phyloP scores from a whole-genome alignment of 1,140 invertebrate species.

The Drosophila equinoxialis region DNA sequence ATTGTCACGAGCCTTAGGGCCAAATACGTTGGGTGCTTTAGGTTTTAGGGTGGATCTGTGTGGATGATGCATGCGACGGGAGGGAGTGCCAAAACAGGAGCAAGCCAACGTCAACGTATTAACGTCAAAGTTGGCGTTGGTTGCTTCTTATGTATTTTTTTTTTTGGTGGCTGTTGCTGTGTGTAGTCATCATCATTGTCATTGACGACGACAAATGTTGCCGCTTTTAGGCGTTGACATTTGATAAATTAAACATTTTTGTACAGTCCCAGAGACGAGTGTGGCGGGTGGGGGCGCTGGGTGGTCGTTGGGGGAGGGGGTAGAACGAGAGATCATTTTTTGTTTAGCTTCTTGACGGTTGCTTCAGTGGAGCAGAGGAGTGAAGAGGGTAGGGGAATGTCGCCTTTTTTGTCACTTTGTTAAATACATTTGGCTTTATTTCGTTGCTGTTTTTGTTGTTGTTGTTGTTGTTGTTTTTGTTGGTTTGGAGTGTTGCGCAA shows the following conservation, averaged over 20 bases:
- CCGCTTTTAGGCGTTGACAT: conserved; percentile 79
- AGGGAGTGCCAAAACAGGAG: neutral
- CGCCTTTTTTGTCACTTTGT: conserved; percentile 69
- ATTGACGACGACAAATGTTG: conserved; percentile 80
- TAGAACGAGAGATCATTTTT: neutral
- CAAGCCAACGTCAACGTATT: conserved; percentile 23
- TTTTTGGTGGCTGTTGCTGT: conserved; percentile 7
- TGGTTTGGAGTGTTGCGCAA: conserved; percentile 62
- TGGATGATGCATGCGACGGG: neutral
- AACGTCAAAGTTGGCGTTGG: conserved; percentile 39
- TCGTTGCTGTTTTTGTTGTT: conserved; percentile 43
- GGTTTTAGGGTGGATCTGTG: neutral
- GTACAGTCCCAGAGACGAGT: conserved; percentile 35
- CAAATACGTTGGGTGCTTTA: conserved; percentile 3
- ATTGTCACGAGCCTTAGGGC: conserved; percentile 46
- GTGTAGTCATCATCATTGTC: conserved; percentile 70
- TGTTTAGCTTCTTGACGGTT: conserved; percentile 19
- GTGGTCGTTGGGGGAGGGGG: neutral
- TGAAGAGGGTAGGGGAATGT: neutral
- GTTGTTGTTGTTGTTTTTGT: conserved; percentile 37
- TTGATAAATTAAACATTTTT: conserved; percentile 81
- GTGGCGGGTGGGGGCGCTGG: neutral
- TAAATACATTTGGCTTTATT: conserved; percentile 78
- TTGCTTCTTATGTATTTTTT: neutral
- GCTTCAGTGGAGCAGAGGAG: too few species aligned